Evolutionary conservation across 23 tunicate genomes (phyloP), one percentile per base, ranked within the genome.

Genomic region (Oikopleura dioica): DNA sequence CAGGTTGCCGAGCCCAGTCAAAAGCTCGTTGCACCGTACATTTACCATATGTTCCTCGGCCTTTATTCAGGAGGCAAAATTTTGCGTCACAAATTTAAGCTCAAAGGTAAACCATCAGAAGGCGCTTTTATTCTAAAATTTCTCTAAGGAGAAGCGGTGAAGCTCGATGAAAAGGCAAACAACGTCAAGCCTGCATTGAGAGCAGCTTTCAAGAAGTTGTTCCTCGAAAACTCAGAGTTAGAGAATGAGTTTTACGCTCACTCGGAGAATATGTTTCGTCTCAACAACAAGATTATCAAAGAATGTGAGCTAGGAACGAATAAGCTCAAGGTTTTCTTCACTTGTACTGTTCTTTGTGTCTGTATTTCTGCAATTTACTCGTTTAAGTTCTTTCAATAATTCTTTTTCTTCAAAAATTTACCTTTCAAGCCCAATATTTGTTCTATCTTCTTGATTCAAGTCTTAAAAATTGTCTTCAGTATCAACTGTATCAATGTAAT

Each of bases 41-140:
- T 63, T 63, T 63, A 63, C 33, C 72, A 63, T 28, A 63, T 63
- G 72, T 63, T 12, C 26, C 72, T 63, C 26, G 72, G 72, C 30
- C 26, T 63, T 2, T 63, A 16, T 63, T 23, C 72, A 16, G 72
- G 72, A 2, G 72, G 72, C 2, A 63, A 28, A 28, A 63, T 63
- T 16, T 63, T 63, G 72, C 72, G 72, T 2, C 72, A 63, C 2
- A 63, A 63, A 28, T 63, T 63, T 31, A 63, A 63, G 33, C 33
- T 63, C 4, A 23, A 23, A 12, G 72, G 72, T 28, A 5, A 63
- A 63, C 16, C 72, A 23, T 28, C 26, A 28, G 72, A 63, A 5
- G 16, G 16, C 2, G 72, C 4, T 9, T 44, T 21, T 9, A 44
- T 44, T 44, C 21, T 21, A 44, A 21, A 44, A 44, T 21, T 44